Evolutionary conservation across 2,888 invertebrate genomes (phyloP), one percentile per base, ranked within the genome.

Genomic region (Zelleria hepariella): DNA sequence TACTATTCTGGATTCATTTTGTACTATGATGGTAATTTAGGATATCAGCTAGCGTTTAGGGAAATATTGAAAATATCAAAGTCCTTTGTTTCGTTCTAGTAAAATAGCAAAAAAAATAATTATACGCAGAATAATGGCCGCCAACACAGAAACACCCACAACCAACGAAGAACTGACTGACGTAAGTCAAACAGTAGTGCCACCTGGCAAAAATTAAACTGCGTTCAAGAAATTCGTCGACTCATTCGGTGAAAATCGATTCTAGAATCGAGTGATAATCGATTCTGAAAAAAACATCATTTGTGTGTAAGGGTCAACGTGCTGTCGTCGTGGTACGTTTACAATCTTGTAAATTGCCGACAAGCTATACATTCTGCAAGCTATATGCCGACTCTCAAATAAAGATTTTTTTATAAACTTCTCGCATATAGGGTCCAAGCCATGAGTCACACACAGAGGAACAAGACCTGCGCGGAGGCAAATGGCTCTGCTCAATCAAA

Each of bases 1-100:
- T 89, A 94, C 94, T 94, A 94, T 92, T 94, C 94, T 73, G 94
- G 94, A 92, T 94, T 94, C 94, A 94, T 94, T 76, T 87, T 82
- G 82, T 81, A 86, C 80, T 83, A 75, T 81, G 77, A 75, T 73
- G 75, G 73, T 78, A 71, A 75, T 77, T 73, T 73, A 71, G 71
- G 68, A 70, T 74, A 79, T 78, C 80, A 75, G 75, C 75, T 75
- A 71, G 68, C 74, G 67, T 66, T 69, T 68, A 65, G 73, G 71
- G 75, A 68, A 76, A 68, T 71, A 69, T 77, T 65, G 69, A 73
- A 82, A 80, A 77, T 74, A 72, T 67, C 75, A 68, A 68, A 73
- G 70, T 79, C 77, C 82, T 86, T 86, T 85, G 80, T 84, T 85
- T 80, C 74, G 64, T 70, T 63, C 74, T 48, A 74, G 76, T 77